Conservation (phyloP, 2,113 vertebrate species). For the Oryzias melastigma region DNA sequence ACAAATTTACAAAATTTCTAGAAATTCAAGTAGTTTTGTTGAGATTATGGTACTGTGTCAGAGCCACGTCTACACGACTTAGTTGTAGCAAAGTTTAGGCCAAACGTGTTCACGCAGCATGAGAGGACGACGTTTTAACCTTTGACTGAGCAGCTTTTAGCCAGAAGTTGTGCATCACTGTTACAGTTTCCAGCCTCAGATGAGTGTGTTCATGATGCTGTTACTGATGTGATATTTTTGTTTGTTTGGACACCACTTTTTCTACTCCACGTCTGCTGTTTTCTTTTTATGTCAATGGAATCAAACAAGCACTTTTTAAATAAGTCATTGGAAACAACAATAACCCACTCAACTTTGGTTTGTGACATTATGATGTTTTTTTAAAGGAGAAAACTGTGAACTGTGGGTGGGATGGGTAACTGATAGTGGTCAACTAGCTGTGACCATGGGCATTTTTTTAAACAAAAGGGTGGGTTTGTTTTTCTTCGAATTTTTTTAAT, state of each 20-base stretch:
- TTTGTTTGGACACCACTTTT: slow-evolving; percentile 27
- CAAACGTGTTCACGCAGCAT: no score
- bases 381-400: slow-evolving; percentile 80
- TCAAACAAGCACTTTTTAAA: slow-evolving; percentile 79
- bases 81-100: slow-evolving; percentile 16
- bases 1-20: slow-evolving; percentile 53
- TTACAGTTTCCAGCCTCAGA: slow-evolving; percentile 12
- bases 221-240: slow-evolving; percentile 13
- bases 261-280: slow-evolving; percentile 54
- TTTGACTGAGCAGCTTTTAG: background rate
- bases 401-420: slow-evolving; percentile 14
- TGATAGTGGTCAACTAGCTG: slow-evolving; percentile 43
- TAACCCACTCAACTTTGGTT: slow-evolving; percentile 63
- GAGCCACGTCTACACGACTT: slow-evolving; percentile 53
- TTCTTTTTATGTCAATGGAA: slow-evolving; percentile 69
- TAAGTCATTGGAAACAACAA: slow-evolving; percentile 70
- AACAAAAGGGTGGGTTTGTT: background rate
- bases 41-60: slow-evolving; percentile 76
- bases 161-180: background rate
- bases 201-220: slow-evolving; percentile 22
- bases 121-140: no score
- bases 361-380: slow-evolving; percentile 63
- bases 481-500: slow-evolving; percentile 32
- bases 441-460: slow-evolving; percentile 64
- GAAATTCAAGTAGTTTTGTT: slow-evolving; percentile 58